A percentile compares a stretch with the other conserved stretches of the same genome.
Conservation (phyloP, 2,888 invertebrate species). For the Thymelicus acteon region DNA sequence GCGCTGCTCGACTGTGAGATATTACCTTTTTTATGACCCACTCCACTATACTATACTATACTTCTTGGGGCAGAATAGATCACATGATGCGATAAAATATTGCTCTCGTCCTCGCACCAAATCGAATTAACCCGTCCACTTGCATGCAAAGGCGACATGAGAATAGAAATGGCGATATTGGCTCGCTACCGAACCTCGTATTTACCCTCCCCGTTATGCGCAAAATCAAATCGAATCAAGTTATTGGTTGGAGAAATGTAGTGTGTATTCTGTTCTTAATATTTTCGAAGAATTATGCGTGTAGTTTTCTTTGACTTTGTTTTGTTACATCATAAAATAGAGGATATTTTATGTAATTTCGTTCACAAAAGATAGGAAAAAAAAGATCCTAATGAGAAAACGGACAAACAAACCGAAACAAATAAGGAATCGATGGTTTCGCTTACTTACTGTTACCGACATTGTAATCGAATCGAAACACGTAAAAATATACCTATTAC, state of each 20-base stretch:
- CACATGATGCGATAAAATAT: conserved; percentile 85
- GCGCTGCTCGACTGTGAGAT: conserved; percentile 83
- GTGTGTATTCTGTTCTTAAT: conserved; percentile 29
- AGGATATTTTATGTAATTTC: too few relatives aligned
- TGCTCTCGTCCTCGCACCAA: conserved; percentile 77
- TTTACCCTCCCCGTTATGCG: conserved; percentile 63
- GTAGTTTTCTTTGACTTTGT: neutral
- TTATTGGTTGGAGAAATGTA: conserved; percentile 33
- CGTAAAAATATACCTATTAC: too few relatives aligned
- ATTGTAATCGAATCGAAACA: too few relatives aligned
- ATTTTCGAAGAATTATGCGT: conserved; percentile 21
- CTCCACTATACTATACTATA: conserved; percentile 71
- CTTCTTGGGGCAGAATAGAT: conserved; percentile 83
- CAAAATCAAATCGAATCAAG: conserved; percentile 45
- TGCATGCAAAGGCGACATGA: conserved; percentile 80
- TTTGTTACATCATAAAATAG: too few relatives aligned
- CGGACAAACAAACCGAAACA: too few relatives aligned
- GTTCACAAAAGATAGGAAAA: too few relatives aligned
- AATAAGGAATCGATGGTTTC: too few relatives aligned
- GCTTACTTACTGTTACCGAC: too few relatives aligned
- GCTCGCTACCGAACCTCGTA: conserved; percentile 62
- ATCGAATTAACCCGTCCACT: conserved; percentile 85
- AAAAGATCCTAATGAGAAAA: too few relatives aligned
- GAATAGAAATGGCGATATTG: conserved; percentile 79
- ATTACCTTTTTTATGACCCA: conserved; percentile 84